Conservation (phyloP, 2,888 invertebrate genomes). For the Athalia rosae region DNA sequence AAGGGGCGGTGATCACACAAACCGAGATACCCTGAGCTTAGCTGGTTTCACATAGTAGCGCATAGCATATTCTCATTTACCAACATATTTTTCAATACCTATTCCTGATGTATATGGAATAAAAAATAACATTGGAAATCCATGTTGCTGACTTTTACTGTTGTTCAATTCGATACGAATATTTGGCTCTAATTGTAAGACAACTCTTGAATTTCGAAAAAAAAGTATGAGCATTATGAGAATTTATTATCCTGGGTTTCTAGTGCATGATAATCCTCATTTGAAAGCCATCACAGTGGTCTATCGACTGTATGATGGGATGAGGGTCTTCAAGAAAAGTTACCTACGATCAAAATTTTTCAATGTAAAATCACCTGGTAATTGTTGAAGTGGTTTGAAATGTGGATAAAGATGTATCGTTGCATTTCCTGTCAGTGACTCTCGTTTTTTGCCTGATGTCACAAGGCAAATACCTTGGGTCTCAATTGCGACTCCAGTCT, state of each 20-base stretch:
- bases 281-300: background rate
- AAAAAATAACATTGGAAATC: background rate
- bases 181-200: background rate
- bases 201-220: background rate
- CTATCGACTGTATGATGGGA: background rate
- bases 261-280: no score
- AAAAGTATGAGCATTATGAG: no score
- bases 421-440: slow-evolving; percentile 77
- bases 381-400: slow-evolving; percentile 75
- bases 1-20: slow-evolving; percentile 66
- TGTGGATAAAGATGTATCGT: slow-evolving; percentile 77
- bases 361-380: slow-evolving; percentile 67
- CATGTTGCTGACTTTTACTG: background rate
- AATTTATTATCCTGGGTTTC: no score
- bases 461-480: slow-evolving; percentile 78
- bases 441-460: slow-evolving; percentile 76
- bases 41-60: slow-evolving; percentile 11
- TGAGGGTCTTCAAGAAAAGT: no score
- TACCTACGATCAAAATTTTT: no score
- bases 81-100: background rate
- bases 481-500: slow-evolving; percentile 78
- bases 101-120: background rate
- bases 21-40: slow-evolving; percentile 59
- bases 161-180: background rate
- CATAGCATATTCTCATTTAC: slow-evolving; percentile 13